Conservation (phyloP, 2,888 invertebrate species). For the Aporophyla lueneburgensis region DNA sequence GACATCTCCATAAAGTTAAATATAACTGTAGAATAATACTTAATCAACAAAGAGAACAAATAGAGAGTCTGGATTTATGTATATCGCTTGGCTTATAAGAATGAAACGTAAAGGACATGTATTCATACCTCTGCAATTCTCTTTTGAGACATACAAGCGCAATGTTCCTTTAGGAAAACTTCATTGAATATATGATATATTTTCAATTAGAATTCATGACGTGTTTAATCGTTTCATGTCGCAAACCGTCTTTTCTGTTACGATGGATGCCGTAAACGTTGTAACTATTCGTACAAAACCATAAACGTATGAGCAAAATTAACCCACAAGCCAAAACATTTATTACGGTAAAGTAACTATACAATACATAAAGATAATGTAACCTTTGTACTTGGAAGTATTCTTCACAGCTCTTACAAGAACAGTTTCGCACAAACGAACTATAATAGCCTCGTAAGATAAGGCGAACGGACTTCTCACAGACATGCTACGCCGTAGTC, state of each 20-base stretch:
- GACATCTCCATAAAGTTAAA: too few relatives aligned
- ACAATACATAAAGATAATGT: background rate
- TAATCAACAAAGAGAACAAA: too few relatives aligned
- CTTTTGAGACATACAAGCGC: too few relatives aligned
- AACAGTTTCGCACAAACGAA: constrained; percentile 6
- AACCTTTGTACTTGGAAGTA: constrained; percentile 11
- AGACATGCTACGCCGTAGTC: constrained; percentile 60
- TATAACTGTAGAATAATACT: too few relatives aligned
- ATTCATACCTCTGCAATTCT: too few relatives aligned
- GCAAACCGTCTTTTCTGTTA: background rate
- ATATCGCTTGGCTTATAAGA: too few relatives aligned
- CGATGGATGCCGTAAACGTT: too few relatives aligned
- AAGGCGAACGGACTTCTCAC: constrained; percentile 43
- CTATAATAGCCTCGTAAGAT: constrained; percentile 26
- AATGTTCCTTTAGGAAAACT: too few relatives aligned
- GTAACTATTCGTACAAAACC: background rate
- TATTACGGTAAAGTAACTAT: constrained; percentile 8
- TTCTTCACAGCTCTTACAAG: constrained; percentile 33
- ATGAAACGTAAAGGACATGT: too few relatives aligned
- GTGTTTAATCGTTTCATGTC: background rate
- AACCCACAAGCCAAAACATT: background rate
- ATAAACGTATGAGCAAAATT: background rate
- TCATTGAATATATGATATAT: too few relatives aligned
- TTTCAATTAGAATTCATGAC: too few relatives aligned
- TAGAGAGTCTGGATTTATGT: too few relatives aligned